These are phyloP conservation scores for Lycaena phlaeas DNA, from an alignment of 2,888 invertebrate genomes.

Conservation along the genomic window DNA sequence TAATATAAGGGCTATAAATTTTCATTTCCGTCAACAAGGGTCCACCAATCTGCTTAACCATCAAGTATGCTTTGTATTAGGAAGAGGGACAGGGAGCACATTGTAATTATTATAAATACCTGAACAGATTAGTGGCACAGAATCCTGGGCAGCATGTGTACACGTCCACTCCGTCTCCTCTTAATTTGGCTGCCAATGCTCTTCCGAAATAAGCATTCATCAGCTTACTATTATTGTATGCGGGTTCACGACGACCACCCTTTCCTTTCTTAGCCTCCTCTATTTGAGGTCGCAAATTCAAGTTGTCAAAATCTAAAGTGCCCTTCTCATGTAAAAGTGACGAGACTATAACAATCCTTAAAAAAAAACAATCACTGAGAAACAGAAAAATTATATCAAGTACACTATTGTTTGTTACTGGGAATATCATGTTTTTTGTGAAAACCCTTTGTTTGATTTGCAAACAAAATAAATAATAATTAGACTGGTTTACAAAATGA, in stretches of 20 bases:
- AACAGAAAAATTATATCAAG: background rate
- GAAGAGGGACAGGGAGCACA: no score
- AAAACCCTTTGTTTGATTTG: no score
- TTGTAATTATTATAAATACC: no score
- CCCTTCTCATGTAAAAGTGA: conserved; percentile 82
- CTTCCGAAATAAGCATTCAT: conserved; percentile 81
- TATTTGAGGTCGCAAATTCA: conserved; percentile 73
- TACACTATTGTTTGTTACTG: no score
- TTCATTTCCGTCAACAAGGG: no score
- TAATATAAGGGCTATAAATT: no score
- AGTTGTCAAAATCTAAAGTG: conserved; percentile 76
- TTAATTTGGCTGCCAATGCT: conserved; percentile 73
- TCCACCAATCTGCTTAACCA: no score
- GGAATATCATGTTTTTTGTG: no score
- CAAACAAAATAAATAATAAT: no score
- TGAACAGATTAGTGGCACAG: conserved; percentile 83
- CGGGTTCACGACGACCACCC: conserved; percentile 61
- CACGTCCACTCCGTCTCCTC: conserved; percentile 73
- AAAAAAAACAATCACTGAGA: background rate
- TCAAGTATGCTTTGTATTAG: no score
- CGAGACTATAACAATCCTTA: conserved; percentile 80
- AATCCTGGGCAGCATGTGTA: conserved; percentile 85
- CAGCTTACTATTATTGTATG: conserved; percentile 84
- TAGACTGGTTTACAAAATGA: no score
- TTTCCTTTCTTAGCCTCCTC: conserved; percentile 43